Evolutionary conservation across 2,888 invertebrate genomes (phyloP).

Genomic region (Pollenia amentaria): DNA sequence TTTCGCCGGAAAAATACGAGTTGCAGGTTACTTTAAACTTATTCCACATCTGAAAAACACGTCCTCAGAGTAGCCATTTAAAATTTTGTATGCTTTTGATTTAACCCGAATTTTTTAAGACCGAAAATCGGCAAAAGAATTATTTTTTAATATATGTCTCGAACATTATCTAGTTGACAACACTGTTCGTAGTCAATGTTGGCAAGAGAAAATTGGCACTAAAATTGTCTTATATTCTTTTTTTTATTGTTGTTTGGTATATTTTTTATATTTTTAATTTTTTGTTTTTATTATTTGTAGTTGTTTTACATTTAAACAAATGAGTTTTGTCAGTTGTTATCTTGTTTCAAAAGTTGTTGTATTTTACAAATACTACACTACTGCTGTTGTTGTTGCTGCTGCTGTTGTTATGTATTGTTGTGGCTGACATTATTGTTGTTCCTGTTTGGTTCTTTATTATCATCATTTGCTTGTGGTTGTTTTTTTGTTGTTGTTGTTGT

Average conservation of each 20-base stretch:
- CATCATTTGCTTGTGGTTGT: constrained; percentile 39
- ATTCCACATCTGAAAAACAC: too few relatives aligned
- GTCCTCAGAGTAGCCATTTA: too few relatives aligned
- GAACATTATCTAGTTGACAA: background rate
- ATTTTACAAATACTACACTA: constrained; percentile 52
- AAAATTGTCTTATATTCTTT: constrained; percentile 29
- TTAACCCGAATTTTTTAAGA: too few relatives aligned
- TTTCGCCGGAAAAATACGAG: too few relatives aligned
- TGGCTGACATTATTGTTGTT: constrained; percentile 26
- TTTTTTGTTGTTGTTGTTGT: constrained; percentile 16
- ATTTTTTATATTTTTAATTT: background rate
- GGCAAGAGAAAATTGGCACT: background rate
- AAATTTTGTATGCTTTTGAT: too few relatives aligned
- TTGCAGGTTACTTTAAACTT: too few relatives aligned
- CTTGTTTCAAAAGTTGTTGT: constrained; percentile 64
- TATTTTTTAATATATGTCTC: background rate
- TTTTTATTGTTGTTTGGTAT: constrained; percentile 27
- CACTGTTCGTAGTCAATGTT: background rate
- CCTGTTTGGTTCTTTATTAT: constrained; percentile 22
- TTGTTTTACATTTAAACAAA: constrained; percentile 73
- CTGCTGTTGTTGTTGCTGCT: constrained; percentile 15
- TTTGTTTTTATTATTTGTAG: constrained; percentile 40
- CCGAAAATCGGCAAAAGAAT: background rate
- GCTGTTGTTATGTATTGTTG: constrained; percentile 14
- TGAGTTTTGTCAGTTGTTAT: constrained; percentile 74